Evolutionary conservation across 2,797 vertebrate genomes (phyloP), one percentile per base, ranked within the genome.

Genomic region (Hypotaenidia philippensis): DNA sequence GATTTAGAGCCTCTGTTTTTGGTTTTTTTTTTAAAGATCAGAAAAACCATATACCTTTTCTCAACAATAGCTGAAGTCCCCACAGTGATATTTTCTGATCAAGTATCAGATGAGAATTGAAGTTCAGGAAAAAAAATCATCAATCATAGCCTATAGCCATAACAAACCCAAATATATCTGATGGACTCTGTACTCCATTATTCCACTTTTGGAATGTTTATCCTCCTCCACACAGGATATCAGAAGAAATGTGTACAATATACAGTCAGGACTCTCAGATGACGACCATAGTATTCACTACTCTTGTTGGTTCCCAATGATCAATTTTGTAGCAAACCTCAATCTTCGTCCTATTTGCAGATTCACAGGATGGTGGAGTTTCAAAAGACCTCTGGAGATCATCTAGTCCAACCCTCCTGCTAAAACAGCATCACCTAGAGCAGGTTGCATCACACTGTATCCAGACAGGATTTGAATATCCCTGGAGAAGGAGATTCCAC

Each of bases 211-310:
- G 36, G 36, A 71, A 76, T 36, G 7, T 3, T 20, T 34, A 31
- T 55, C 19, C 17, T 34, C 26, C 31, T 52, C 55, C 11, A 40
- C 9, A 4, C 5, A 52, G 56, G 22, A 21, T 18, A 10, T 10
- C 10, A 60, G 31, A 68, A 17, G 19, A 57, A 77, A 65, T 2
- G 1, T 10, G 26, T 8, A 19, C 11, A 34, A 7, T 34, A 41
- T 9, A 13, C 4, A 31, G 20, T 7, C 32, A 64, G 6, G 16
- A 65, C 13, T 83, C 36, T 27, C 45, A 75, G 36, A 11, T 69
- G 10, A 40, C 10, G 8, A 2, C 44, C 49, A 6, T 1, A 59
- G 4, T 4, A 53, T n/a, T 74, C 27, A 10, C 5, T 29, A 4
- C 19, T 18, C 20, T 18, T 38, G 7, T 26, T 21, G 5, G 5